phyloP scores from a whole-genome alignment of 1,140 invertebrate species.

The Sminthurides bifidus region DNA sequence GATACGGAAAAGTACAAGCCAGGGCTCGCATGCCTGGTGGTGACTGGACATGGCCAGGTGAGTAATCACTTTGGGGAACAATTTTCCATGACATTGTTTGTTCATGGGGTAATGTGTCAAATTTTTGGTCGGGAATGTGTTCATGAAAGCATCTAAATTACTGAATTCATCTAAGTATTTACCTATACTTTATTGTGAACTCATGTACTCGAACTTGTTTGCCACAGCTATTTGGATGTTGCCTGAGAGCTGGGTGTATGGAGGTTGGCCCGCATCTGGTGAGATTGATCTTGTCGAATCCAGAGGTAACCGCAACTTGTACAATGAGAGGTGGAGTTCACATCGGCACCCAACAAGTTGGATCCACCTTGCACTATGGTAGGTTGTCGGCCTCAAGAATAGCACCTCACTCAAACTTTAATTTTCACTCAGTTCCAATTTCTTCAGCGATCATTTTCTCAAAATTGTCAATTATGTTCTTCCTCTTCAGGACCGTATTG shows the following conservation, averaged over 20 bases:
- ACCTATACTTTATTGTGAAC: no score
- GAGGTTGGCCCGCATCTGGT: slow-evolving; percentile 44
- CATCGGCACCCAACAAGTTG: slow-evolving; percentile 46
- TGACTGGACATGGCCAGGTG: slow-evolving; percentile 67
- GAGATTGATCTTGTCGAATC: slow-evolving; percentile 47
- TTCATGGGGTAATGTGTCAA: no score
- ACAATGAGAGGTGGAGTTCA: slow-evolving; percentile 38
- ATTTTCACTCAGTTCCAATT: not conserved
- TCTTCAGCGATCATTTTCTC: no score
- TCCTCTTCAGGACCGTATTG: slow-evolving; percentile 48
- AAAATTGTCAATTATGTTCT: not conserved
- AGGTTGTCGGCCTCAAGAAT: no score
- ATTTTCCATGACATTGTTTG: no score
- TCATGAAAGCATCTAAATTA: no score
- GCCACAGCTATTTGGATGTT: slow-evolving; percentile 46
- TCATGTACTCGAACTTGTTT: no score
- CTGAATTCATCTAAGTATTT: no score
- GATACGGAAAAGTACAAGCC: slow-evolving; percentile 40
- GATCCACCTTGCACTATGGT: slow-evolving; percentile 47
- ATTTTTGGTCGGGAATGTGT: no score
- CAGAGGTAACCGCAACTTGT: slow-evolving; percentile 43
- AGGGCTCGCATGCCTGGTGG: slow-evolving; percentile 45
- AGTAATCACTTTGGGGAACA: not conserved
- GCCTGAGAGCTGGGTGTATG: slow-evolving; percentile 45
- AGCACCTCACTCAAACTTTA: not conserved